Evolutionary conservation across 2,113 vertebrate species (phyloP).

Genomic region (Silurus glanis): DNA sequence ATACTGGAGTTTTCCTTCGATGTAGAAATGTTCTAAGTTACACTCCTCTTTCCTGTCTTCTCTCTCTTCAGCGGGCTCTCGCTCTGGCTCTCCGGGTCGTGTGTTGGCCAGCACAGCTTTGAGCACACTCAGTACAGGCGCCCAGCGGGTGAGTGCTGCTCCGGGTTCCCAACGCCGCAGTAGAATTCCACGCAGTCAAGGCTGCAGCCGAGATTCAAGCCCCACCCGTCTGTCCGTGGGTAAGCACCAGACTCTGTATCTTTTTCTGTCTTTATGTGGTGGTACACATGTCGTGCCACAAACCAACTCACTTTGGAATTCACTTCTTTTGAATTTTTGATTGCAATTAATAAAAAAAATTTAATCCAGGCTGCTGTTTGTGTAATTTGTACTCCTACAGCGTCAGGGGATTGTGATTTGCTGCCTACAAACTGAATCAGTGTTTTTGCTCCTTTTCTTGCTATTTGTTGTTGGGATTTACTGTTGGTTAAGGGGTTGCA

Average conservation of each 20-base stretch:
- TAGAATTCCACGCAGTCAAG: slow-evolving; percentile 94
- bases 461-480: not conserved
- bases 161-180: slow-evolving; percentile 83
- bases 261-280: not conserved
- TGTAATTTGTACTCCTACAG: not conserved
- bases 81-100: slow-evolving; percentile 93
- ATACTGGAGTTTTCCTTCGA: not conserved
- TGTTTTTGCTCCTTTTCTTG: not conserved
- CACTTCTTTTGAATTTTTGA: not conserved
- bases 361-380: not conserved
- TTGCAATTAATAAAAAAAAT: not conserved
- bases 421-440: not conserved
- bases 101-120: slow-evolving; percentile 88
- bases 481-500: not conserved
- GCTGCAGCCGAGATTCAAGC: slow-evolving; percentile 94
- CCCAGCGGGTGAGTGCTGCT: slow-evolving; percentile 82
- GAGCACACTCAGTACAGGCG: slow-evolving; percentile 87
- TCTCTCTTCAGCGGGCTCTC: slow-evolving; percentile 85
- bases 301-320: not conserved
- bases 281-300: not conserved
- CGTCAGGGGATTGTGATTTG: not conserved
- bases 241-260: slow-evolving; percentile 66
- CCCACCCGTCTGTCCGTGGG: slow-evolving; percentile 92
- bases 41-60: not conserved
- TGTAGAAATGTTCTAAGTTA: not conserved